These are phyloP conservation scores for Eristalis pertinax DNA, from an alignment of 2,888 invertebrate genomes.

Conservation along the genomic window DNA sequence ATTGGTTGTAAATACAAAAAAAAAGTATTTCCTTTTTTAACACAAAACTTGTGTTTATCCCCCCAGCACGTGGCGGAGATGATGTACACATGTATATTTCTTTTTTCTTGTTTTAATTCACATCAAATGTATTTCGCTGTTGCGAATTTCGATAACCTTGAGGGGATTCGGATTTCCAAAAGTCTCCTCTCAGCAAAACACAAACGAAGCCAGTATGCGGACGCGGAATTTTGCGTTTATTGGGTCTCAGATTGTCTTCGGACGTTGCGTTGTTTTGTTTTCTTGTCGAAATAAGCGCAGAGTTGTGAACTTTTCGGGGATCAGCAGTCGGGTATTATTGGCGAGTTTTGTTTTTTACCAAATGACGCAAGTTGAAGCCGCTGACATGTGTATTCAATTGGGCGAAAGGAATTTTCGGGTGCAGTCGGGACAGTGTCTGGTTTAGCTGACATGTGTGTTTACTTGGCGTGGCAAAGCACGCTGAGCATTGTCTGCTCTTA, in stretches of 20 bases:
- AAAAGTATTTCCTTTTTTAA: constrained; percentile 20
- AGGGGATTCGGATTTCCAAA: background rate
- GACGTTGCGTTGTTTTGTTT: background rate
- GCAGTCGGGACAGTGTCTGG: background rate
- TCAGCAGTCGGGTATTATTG: background rate
- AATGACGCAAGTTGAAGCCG: background rate
- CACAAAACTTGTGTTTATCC: background rate
- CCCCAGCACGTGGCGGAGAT: constrained; percentile 4
- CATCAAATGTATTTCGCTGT: background rate
- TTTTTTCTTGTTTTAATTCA: background rate
- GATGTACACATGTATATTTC: background rate
- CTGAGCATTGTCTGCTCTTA: no score
- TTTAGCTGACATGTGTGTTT: background rate
- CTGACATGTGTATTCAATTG: background rate
- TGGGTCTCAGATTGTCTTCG: constrained; percentile 13
- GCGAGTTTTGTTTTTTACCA: background rate
- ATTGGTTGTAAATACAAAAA: background rate
- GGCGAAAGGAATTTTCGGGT: background rate
- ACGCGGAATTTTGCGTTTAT: constrained; percentile 8
- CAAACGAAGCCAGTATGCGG: background rate
- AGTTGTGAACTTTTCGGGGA: background rate
- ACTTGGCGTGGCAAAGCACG: background rate
- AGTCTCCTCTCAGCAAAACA: background rate
- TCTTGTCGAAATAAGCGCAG: background rate
- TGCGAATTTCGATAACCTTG: constrained; percentile 11